Evolutionary conservation across 1,140 invertebrate genomes (phyloP).

Genomic region (Drosophila orosa): DNA sequence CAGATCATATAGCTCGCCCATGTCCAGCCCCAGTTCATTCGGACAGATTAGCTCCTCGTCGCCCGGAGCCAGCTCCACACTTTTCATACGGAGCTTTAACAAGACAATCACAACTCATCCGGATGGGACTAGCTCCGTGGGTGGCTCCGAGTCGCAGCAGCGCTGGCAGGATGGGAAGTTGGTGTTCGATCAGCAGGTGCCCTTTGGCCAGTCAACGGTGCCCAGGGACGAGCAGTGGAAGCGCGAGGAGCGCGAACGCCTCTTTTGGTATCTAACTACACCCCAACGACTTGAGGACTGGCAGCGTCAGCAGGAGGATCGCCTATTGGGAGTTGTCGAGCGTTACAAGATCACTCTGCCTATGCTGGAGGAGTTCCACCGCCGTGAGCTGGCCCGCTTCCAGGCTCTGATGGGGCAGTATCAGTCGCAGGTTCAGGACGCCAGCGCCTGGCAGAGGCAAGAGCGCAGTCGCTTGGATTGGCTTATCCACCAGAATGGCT

Average conservation of each 20-base stretch:
- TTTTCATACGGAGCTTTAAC: constrained; percentile 58
- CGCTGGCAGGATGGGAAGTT: constrained; percentile 74
- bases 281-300: constrained; percentile 68
- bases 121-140: constrained; percentile 68
- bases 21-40: constrained; percentile 24
- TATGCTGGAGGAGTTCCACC: constrained; percentile 70
- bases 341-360: constrained; percentile 66
- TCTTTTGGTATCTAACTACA: constrained; percentile 74
- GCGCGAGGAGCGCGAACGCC: constrained; percentile 76
- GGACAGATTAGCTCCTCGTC: constrained; percentile 7
- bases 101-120: constrained; percentile 65
- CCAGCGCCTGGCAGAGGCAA: constrained; percentile 61
- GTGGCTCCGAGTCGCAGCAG: constrained; percentile 62
- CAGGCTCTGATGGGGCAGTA: constrained; percentile 64
- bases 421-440: constrained; percentile 58
- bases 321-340: constrained; percentile 62
- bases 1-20: not conserved
- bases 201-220: constrained; percentile 59
- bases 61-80: constrained; percentile 47
- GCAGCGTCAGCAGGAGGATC: constrained; percentile 80
- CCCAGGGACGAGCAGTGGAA: constrained; percentile 77
- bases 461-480: constrained; percentile 76
- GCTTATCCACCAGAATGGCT: constrained; percentile 78
- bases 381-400: constrained; percentile 69
- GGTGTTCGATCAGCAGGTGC: constrained; percentile 63